Evolutionary conservation across 2,797 vertebrate genomes (phyloP).

Genomic region (Cryptoblepharus egeriae): DNA sequence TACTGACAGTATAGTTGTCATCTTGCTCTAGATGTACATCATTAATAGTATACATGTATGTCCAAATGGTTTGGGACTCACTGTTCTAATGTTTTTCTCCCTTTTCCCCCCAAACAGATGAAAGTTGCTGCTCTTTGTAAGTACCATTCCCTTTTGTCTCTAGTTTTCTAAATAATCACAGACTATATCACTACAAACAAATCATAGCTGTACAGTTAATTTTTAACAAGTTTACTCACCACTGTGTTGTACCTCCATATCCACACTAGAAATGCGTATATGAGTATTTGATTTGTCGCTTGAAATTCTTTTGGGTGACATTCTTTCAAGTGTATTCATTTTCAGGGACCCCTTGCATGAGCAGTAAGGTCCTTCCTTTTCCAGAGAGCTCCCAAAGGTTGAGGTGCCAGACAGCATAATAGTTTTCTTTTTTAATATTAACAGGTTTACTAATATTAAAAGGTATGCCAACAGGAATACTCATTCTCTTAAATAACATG

Average conservation of each 20-base stretch:
- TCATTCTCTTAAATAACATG: background rate
- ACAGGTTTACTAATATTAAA: background rate
- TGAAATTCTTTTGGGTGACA: background rate
- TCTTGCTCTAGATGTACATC: background rate
- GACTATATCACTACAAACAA: background rate
- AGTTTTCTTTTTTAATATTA: too few species aligned
- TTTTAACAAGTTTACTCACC: background rate
- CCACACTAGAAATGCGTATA: background rate
- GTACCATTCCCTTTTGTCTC: conserved; percentile 35
- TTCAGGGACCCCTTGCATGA: too few species aligned
- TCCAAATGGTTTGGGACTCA: conserved; percentile 3
- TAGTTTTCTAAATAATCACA: background rate
- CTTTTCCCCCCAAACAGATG: conserved; percentile 56
- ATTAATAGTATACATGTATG: background rate
- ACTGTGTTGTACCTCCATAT: background rate
- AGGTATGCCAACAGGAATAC: background rate
- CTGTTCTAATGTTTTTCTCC: conserved; percentile 51
- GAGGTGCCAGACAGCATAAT: too few species aligned
- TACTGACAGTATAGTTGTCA: background rate
- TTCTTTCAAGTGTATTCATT: too few species aligned
- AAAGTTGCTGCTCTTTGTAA: conserved; percentile 41
- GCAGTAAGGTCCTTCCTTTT: too few species aligned
- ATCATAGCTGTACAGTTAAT: background rate
- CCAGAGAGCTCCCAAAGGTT: too few species aligned
- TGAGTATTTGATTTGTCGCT: background rate